phyloP scores from a whole-genome alignment of 2,113 vertebrate genomes.

The Meriones unguiculatus region DNA sequence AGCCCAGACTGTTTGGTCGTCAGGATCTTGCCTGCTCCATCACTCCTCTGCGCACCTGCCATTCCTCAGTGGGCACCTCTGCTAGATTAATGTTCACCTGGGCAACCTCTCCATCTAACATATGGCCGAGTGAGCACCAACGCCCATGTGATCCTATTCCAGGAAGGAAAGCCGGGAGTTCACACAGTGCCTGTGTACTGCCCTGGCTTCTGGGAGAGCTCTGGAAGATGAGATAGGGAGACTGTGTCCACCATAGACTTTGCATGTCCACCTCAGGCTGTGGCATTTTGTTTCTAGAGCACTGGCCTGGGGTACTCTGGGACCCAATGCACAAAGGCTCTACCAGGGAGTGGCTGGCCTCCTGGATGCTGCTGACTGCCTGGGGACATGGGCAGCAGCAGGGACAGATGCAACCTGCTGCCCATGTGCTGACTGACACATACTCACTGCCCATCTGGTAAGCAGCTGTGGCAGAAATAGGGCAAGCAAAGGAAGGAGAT shows the following conservation, averaged over 20 bases:
- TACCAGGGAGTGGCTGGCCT: background rate
- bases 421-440: no score
- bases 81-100: background rate
- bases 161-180: slow-evolving; percentile 23
- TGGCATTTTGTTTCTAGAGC: slow-evolving; percentile 38
- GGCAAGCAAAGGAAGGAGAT: no score
- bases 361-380: background rate
- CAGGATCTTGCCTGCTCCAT: background rate
- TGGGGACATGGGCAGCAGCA: background rate
- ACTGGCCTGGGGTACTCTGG: slow-evolving; percentile 58
- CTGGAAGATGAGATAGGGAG: slow-evolving; percentile 24
- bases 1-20: background rate
- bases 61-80: background rate
- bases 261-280: background rate
- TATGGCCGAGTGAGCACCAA: accelerated
- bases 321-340: slow-evolving; percentile 39
- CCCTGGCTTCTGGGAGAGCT: slow-evolving; percentile 10
- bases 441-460: background rate
- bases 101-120: background rate
- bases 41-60: background rate
- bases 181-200: slow-evolving; percentile 60
- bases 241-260: background rate
- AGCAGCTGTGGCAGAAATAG: background rate
- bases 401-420: background rate
- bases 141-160: accelerated